Conservation (phyloP, 92 coral and sea anemone genomes). For the Phymanthus crucifer region DNA sequence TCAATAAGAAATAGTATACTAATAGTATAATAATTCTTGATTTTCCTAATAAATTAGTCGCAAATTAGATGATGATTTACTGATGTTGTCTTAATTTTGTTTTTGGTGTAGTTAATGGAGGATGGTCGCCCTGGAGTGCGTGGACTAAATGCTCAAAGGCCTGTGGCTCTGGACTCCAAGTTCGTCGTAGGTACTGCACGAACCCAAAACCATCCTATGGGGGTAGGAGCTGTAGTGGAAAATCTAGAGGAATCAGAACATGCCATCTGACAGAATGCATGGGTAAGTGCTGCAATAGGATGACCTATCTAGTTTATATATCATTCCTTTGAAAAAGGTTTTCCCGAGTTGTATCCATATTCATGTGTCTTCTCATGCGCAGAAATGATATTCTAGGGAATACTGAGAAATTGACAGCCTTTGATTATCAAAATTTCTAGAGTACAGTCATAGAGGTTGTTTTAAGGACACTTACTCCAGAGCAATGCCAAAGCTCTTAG, state of each 20-base stretch:
- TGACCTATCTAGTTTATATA: no score
- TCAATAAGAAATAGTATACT: no score
- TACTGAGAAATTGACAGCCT: no score
- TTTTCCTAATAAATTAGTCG: no score
- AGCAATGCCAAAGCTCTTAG: conserved; percentile 7
- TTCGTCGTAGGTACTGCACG: conserved; percentile 36
- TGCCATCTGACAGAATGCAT: conserved; percentile 45
- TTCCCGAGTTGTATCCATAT: no score
- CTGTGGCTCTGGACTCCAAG: conserved; percentile 52
- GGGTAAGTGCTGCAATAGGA: no score
- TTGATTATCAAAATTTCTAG: not conserved
- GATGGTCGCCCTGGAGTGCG: conserved; percentile 43
- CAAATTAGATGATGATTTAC: no score
- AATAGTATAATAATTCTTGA: no score
- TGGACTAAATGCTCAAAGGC: conserved; percentile 58
- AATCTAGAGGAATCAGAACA: conserved; percentile 21
- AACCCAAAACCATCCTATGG: conserved; percentile 49
- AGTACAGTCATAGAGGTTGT: conserved; percentile 24
- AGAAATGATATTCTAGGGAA: no score
- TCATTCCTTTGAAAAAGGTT: no score
- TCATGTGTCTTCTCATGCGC: not conserved
- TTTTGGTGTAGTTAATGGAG: conserved; percentile 26
- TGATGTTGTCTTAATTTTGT: not conserved
- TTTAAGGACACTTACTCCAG: conserved; percentile 11
- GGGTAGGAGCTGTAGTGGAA: conserved; percentile 48